Base-by-base conservation (phyloP, 2,113 vertebrate genomes). In the Galeopterus variegatus region DNA sequence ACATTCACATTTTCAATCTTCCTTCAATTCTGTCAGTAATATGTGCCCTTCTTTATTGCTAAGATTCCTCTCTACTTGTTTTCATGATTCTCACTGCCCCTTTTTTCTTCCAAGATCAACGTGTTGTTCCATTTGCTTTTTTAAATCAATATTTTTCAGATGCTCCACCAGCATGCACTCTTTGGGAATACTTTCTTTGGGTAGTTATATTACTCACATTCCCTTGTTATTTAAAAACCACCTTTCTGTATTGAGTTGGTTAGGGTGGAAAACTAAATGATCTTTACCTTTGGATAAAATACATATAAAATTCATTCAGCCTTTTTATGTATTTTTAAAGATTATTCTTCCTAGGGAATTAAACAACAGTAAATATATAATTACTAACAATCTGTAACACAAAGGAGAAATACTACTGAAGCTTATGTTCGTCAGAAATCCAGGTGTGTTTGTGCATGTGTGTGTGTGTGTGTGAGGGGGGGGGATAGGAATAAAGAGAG, bases 121-220 rank as follows among this genome's bases (percentile, higher is more conserved):
- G 72, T 91, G 33, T 45, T 52, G 14, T 67, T 97, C 65, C 70
- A 82, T 88, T 96, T 97, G 56, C 72, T 86, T 79, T 65, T 54
- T 91, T 56, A 85, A 62, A 95, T 96, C 93, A 89, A 83, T 95
- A 83, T 67, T 86, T 96, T 89, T 86, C 50, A 93, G 72, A 72
- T 72, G 28, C 10, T 82, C 24, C 13, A 85, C 41, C 41, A 92
- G n/a, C 48, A 88, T 80, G 26, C 21, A 7, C 1, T 48, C 50
- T 69, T 88, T 89, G 58, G 70, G 70, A 93, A 76, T 5, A 69
- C 33, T 58, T 75, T 41, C 15, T 90, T 84, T 41, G 17, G 67
- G 7, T 52, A 54, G 18, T 72, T 90, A 48, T 79, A 62, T 79
- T 64, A 56, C 5, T 3, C 4, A 0, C 4, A 31, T 64, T 92